Evolutionary conservation across 2,113 vertebrate species (phyloP).

Genomic region (Rana temporaria): DNA sequence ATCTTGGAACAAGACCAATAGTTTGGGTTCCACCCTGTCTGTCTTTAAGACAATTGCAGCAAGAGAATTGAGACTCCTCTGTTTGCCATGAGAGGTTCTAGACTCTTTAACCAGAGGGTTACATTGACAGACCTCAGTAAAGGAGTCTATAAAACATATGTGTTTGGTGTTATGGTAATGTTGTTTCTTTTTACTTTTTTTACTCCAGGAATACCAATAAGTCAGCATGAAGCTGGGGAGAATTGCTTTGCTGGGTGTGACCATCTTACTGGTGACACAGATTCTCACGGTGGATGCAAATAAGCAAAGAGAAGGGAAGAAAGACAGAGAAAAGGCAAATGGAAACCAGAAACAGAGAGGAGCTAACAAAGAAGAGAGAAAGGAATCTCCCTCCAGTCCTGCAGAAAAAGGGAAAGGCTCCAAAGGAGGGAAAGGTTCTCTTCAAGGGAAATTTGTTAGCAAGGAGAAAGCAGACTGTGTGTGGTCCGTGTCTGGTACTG

Average conservation of each 20-base stretch:
- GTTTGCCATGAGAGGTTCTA: too few relatives aligned
- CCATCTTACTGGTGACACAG: slow-evolving; percentile 74
- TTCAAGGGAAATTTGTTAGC: slow-evolving; percentile 75
- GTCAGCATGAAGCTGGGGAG: slow-evolving; percentile 71
- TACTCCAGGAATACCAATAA: not conserved
- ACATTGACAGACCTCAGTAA: too few relatives aligned
- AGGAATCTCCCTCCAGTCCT: not conserved
- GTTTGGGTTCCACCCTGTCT: too few relatives aligned
- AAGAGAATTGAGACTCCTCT: too few relatives aligned
- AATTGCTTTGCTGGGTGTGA: slow-evolving; percentile 71
- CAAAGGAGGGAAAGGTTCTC: slow-evolving; percentile 55
- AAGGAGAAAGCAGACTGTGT: slow-evolving; percentile 78
- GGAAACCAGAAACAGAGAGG: slow-evolving; percentile 48
- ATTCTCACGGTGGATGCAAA: slow-evolving; percentile 68
- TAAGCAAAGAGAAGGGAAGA: slow-evolving; percentile 64
- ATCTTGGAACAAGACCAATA: too few relatives aligned
- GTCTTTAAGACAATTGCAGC: too few relatives aligned
- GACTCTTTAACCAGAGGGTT: too few relatives aligned
- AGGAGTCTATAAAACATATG: not conserved
- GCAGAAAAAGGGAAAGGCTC: slow-evolving; percentile 56
- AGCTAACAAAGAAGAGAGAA: not conserved
- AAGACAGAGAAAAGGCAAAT: slow-evolving; percentile 49
- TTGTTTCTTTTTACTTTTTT: not conserved
- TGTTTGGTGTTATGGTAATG: not conserved
- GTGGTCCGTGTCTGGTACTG: slow-evolving; percentile 71